phyloP scores from a whole-genome alignment of 2,797 vertebrate species.

The Pseudochirops corinnae region DNA sequence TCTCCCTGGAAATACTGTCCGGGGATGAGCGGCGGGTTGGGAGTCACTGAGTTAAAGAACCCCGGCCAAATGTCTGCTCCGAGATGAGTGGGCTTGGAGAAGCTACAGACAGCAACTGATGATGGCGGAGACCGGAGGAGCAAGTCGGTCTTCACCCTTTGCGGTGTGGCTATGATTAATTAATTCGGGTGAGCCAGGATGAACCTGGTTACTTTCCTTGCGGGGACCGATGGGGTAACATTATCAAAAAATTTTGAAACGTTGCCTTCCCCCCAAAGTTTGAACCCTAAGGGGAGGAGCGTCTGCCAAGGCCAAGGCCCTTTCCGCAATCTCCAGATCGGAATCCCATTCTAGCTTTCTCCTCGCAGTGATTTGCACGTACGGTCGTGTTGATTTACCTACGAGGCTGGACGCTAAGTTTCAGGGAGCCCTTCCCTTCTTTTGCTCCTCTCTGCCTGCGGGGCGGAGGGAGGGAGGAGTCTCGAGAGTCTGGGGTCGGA shows the following conservation, averaged over 20 bases:
- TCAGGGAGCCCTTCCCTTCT: background rate
- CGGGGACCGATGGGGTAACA: background rate
- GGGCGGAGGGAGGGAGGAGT: background rate
- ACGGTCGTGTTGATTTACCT: background rate
- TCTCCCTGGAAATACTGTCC: background rate
- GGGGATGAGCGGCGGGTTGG: background rate
- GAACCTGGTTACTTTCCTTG: background rate
- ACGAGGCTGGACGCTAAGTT: background rate
- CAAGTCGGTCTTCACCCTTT: background rate
- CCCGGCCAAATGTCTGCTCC: background rate
- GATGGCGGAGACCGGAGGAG: background rate
- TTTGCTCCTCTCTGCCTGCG: rapidly evolving
- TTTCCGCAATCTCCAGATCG: background rate
- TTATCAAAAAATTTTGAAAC: background rate
- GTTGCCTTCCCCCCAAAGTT: background rate
- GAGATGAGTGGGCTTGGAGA: background rate
- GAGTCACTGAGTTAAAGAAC: background rate
- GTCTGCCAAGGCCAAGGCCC: background rate
- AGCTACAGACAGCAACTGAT: background rate
- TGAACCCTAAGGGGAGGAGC: background rate
- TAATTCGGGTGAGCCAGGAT: background rate
- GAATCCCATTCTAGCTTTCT: background rate
- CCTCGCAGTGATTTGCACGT: background rate
- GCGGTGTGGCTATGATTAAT: background rate
- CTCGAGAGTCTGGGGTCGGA: no score